A percentile compares a stretch with the other conserved stretches of the same genome.
phyloP scores from a whole-genome alignment of 2,888 invertebrate species.

The Xestia sexstrigata region DNA sequence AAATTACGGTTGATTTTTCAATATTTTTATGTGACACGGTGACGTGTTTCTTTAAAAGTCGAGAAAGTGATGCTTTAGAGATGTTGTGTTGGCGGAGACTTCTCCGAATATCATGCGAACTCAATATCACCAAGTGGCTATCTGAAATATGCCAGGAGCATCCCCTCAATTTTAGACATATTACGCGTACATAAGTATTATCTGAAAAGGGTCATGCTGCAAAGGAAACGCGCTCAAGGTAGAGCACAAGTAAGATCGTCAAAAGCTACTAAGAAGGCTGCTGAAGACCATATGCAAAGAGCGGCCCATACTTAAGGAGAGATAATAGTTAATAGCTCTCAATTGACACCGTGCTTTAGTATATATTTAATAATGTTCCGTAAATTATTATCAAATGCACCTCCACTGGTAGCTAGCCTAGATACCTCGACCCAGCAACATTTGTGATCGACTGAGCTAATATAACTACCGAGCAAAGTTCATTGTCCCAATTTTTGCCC shows the following conservation, averaged over 20 bases:
- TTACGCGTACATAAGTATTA: background rate
- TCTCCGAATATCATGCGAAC: background rate
- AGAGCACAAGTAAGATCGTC: background rate
- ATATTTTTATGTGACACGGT: background rate
- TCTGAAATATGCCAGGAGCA: background rate
- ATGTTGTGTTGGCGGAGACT: background rate
- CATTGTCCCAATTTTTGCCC: constrained; percentile 20
- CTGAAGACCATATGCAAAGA: background rate
- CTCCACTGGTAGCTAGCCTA: background rate
- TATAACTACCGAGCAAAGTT: constrained; percentile 4
- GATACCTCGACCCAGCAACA: background rate
- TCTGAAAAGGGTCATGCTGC: background rate
- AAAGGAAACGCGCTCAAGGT: background rate
- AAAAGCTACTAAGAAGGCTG: too few species aligned
- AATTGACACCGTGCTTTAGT: background rate
- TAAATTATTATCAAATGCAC: background rate
- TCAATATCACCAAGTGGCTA: background rate
- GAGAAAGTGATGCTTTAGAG: background rate
- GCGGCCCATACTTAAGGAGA: background rate
- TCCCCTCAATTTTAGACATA: background rate
- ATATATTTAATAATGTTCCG: background rate
- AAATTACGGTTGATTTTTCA: background rate
- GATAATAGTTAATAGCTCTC: background rate
- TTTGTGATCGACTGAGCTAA: constrained; percentile 4
- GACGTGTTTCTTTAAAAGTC: background rate